Base-by-base conservation (phyloP, 2,113 vertebrate species). In the Thunnus thynnus region DNA sequence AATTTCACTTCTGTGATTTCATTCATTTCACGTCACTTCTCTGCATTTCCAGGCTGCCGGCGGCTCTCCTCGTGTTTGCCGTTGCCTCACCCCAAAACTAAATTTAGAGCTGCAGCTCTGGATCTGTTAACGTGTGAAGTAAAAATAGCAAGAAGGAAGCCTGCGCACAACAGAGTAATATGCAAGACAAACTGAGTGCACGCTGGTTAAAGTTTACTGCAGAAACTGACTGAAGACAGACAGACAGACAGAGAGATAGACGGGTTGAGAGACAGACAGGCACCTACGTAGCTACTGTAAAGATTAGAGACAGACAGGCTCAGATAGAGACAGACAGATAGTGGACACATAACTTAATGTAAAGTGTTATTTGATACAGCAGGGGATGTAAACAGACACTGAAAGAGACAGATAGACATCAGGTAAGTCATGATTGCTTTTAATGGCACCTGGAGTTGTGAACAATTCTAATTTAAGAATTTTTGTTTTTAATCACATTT, bases 111-210 rank as follows among this genome's bases (percentile, higher is more conserved):
- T 8, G 77, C 71, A 55, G 79, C 80, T 77, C 80, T 82, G 86
- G 66, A 80, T 80, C 47, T 58, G 74, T 83, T 54, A 67, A 71
- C 64, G 36, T 74, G 18, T 54, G 22, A 69, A 64, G 72, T 84
- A 91, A 90, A 92, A 91, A 91, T 91, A 92, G 90, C 70, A 46
- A 57, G 41, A 51, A 81, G 85, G 54, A 89, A 84, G 64, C 75
- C 72, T 55, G 48, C 73, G 68, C 20, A 41, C 46, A 55, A 10
- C 41, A n/a, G 52, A 80, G 86, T 72, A 47, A 76, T 36, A 56
- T 3, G 27, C 61, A 16, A 36, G 18, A 30, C 62, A 41, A 58
- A 58, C 63, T 9, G 22, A 44, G 64, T n/a, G 80, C 41, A 41
- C 17, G 30, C 68, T 56, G 12, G 5, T 72, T 13, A 58, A 77